A percentile compares a stretch with the other conserved stretches of the same genome.
phyloP scores from a whole-genome alignment of 1,140 invertebrate genomes.

The Drosophila jambulina region DNA sequence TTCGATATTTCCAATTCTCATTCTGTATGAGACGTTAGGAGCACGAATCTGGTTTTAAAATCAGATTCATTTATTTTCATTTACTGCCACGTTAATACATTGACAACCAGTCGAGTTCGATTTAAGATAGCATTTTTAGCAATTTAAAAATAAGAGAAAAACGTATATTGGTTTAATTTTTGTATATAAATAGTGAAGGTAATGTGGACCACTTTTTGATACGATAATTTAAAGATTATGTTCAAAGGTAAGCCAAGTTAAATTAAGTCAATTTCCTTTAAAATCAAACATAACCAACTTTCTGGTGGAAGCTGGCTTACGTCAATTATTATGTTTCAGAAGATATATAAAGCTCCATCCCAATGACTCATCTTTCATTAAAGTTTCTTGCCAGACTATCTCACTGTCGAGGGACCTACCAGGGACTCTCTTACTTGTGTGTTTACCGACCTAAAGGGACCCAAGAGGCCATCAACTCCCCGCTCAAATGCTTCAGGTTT shows the following conservation, averaged over 20 bases:
- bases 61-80: constrained; percentile 71
- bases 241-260: no score
- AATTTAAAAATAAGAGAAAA: no score
- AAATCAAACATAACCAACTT: neutral
- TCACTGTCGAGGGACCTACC: constrained; percentile 3
- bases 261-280: neutral
- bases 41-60: constrained; percentile 48
- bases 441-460: constrained; percentile 22
- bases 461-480: constrained; percentile 30
- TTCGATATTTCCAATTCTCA: constrained; percentile 61
- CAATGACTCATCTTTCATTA: neutral
- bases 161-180: no score
- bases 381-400: neutral
- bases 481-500: constrained; percentile 29
- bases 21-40: constrained; percentile 40
- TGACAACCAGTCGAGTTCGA: constrained; percentile 47
- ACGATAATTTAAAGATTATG: no score
- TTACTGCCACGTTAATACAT: constrained; percentile 60
- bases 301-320: neutral
- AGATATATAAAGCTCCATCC: neutral
- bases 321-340: neutral
- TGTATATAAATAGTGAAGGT: no score
- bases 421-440: constrained; percentile 22
- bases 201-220: no score
- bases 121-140: constrained; percentile 4